A percentile compares a stretch with the other conserved stretches of the same genome.
Evolutionary conservation across 1,140 invertebrate species (phyloP).

Genomic region (Drosophila nebulosa): DNA sequence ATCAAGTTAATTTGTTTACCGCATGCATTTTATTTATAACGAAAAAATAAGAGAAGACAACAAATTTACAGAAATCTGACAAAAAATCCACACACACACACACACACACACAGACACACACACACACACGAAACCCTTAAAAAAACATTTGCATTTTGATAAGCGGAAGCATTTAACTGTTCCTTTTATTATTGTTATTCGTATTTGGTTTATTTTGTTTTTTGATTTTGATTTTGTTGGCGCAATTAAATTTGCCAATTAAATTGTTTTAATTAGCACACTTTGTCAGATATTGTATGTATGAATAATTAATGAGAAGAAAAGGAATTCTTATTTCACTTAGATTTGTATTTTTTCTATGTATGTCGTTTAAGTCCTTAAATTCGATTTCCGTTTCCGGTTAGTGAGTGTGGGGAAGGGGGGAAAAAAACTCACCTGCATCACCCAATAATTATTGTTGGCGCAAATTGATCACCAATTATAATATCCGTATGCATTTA

Average conservation of each 20-base stretch:
- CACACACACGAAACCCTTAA: not conserved
- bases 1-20: constrained; percentile 70
- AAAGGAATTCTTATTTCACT: not conserved
- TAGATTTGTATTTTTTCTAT: not conserved
- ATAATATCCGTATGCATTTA: constrained; percentile 81
- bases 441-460: constrained; percentile 81
- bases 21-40: constrained; percentile 68
- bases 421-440: constrained; percentile 81
- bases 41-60: constrained; percentile 15
- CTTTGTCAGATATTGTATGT: constrained; percentile 22
- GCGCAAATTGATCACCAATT: constrained; percentile 80
- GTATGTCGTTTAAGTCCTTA: not conserved
- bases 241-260: constrained; percentile 47
- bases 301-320: constrained; percentile 16
- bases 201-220: no score
- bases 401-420: no score
- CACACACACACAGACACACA: not conserved
- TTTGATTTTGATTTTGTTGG: not conserved
- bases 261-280: constrained; percentile 58
- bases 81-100: not conserved
- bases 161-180: constrained; percentile 59
- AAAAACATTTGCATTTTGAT: constrained; percentile 62
- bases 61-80: constrained; percentile 37
- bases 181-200: not conserved
- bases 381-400: not conserved